Conservation (phyloP, 2,113 vertebrate species). For the Puntigrus tetrazona region DNA sequence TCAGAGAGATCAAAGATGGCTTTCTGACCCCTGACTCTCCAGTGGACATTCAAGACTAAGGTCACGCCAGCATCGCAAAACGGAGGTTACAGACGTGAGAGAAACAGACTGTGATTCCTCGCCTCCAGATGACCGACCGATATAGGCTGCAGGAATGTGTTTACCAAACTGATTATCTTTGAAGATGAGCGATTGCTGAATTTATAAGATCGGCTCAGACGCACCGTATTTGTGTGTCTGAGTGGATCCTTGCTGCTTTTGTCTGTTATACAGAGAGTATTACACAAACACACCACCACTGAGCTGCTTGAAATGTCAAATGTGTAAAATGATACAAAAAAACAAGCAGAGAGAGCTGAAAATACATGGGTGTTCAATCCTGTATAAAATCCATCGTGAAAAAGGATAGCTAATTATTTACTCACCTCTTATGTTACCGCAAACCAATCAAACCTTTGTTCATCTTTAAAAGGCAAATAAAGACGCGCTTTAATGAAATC, state of each 20-base stretch:
- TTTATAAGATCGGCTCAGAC: not conserved
- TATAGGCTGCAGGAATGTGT: too few species aligned
- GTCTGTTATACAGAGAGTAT: not conserved
- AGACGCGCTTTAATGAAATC: too few species aligned
- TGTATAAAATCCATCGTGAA: not conserved
- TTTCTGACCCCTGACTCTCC: constrained; percentile 89
- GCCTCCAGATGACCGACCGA: too few species aligned
- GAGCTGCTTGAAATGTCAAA: constrained; percentile 5
- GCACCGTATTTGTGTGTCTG: not conserved
- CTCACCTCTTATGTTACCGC: not conserved
- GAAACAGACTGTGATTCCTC: not conserved
- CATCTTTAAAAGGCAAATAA: too few species aligned
- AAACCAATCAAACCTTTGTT: not conserved
- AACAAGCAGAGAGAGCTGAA: not conserved
- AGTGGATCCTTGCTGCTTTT: too few species aligned
- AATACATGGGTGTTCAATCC: not conserved
- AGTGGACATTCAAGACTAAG: constrained; percentile 70
- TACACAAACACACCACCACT: not conserved
- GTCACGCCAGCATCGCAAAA: constrained; percentile 72
- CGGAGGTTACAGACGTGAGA: constrained; percentile 66
- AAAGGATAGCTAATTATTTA: not conserved
- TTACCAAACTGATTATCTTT: too few species aligned
- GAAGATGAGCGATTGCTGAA: not conserved
- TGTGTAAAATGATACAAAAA: not conserved
- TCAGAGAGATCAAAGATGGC: constrained; percentile 87